These are phyloP conservation scores for Toxotes jaculatrix DNA, from an alignment of 2,113 vertebrate genomes.

Conservation along the genomic window DNA sequence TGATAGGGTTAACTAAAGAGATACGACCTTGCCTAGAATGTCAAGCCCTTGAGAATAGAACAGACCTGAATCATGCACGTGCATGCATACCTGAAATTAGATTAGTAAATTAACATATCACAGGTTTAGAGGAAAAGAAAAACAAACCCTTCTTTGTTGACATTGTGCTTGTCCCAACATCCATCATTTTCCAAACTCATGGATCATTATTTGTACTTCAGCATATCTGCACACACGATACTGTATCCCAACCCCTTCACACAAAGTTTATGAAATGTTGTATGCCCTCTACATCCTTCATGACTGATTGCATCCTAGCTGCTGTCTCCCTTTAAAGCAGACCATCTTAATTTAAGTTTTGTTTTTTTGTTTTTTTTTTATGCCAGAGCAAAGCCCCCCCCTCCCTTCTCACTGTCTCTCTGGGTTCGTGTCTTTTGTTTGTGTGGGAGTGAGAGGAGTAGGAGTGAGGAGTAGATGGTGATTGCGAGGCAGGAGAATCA, in stretches of 20 bases:
- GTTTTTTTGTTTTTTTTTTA: conserved; percentile 19
- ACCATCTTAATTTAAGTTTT: conserved; percentile 51
- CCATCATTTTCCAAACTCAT: conserved; percentile 49
- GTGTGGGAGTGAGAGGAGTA: conserved; percentile 30
- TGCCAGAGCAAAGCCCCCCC: not conserved
- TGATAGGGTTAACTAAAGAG: not conserved
- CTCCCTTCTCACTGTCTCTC: not conserved
- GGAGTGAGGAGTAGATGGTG: conserved; percentile 21
- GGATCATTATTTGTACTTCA: conserved; percentile 60
- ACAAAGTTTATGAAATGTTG: conserved; percentile 50
- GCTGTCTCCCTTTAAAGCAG: conserved; percentile 61
- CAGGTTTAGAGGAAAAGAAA: not conserved
- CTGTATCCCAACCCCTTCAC: conserved; percentile 19
- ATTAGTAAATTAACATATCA: conserved; percentile 9
- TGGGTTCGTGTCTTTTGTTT: conserved; percentile 27
- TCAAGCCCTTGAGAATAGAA: not conserved
- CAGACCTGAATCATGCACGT: not conserved
- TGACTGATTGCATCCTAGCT: conserved; percentile 64
- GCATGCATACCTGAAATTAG: not conserved
- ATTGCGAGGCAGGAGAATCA: conserved; percentile 30
- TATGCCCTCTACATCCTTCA: conserved; percentile 33
- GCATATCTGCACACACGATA: conserved; percentile 42
- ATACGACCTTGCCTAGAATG: not conserved
- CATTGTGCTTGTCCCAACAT: conserved; percentile 28
- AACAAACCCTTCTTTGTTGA: not conserved